Base-by-base conservation (phyloP, 2,888 invertebrate species). In the Autographa pulchrina region DNA sequence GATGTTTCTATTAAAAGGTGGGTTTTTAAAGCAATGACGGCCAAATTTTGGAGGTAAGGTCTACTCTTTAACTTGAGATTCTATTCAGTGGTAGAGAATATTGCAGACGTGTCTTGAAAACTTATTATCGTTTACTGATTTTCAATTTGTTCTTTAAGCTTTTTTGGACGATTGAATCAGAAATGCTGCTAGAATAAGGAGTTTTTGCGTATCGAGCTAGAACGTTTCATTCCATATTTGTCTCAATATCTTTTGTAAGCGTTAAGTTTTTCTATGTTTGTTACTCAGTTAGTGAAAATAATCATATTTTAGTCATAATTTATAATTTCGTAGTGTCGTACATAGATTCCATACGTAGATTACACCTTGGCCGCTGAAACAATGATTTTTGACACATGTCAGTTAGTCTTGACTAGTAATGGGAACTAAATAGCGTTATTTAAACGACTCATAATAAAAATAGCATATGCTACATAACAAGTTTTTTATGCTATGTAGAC, bases 91-190 rank as follows among this genome's bases (percentile, higher is more conserved):
- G 77, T 78, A 72, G 68, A 61, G 65, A 77, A 80, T 75, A 75
- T 76, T 58, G 52, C 60, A 64, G 65, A 81, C 80, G 77, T 77
- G 80, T 74, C 64, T 77, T 58, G 79, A 72, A 82, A 83, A 77
- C 74, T 61, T 80, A 83, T 80, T 82, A 72, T 78, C 75, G 56
- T 71, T 83, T 74, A 75, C 74, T 68, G 74, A 78, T 79, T 84
- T 83, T 83, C 78, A 81, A 85, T 82, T 81, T 76, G 75, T 64
- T 73, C 73, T 64, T 25, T 68, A 74, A 74, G 69, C 61, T 80
- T 76, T 70, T 79, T 77, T 62, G 71, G 62, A 18, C 62, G 72
- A 77, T 80, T 76, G 70, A 84, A 74, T 79, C 61, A 59, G 60
- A 71, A 75, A 73, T 20, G 59, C 35, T 70, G 60, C 63, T 38